Evolutionary conservation across 2,888 invertebrate species (phyloP), one percentile per base, ranked within the genome.

Genomic region (Trimorus sp.): DNA sequence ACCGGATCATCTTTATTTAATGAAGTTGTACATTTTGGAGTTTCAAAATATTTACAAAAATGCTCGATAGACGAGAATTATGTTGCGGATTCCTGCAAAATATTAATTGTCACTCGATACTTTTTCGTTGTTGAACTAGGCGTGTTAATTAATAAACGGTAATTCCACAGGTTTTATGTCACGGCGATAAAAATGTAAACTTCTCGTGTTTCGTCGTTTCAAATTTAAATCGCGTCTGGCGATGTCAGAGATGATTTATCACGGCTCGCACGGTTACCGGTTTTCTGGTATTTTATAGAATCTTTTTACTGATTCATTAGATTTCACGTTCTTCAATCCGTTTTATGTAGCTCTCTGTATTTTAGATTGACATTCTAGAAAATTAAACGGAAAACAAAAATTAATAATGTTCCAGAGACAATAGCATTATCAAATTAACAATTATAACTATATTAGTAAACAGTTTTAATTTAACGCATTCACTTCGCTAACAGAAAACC

Each of bases 231-330:
- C 66, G 48, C 58, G 68, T 62, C 60, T 69, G 56, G 8, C 26
- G 63, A 77, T 15, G 77, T 81, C 81, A 58, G 6, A 36, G 60
- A 73, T 76, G 75, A 79, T 83, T 71, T 71, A 79, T 79, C 45
- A 54, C 42, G 4, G 36, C 58, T 81, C 62, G 37, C 49, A 65
- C 42, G 48, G 58, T 76, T 76, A 26, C 26, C 26, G 26, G 26
- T 26, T 26, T 26, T 26, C 26, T 26, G 26, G 26, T 26, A 26
- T 26, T 26, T 26, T 26, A 26, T 26, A 26, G 26, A 26, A 26
- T 26, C 26, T 26, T 26, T 26, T 26, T 26, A 26, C 26, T 26
- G 26, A 26, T 26, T 26, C 26, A 26, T 26, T 26, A 26, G 26
- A 26, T 26, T 26, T 26, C 26, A 26, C 26, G 26, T 3, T 26